Evolutionary conservation across 1,140 invertebrate genomes (phyloP).

Genomic region (Bilobella aurantiaca): DNA sequence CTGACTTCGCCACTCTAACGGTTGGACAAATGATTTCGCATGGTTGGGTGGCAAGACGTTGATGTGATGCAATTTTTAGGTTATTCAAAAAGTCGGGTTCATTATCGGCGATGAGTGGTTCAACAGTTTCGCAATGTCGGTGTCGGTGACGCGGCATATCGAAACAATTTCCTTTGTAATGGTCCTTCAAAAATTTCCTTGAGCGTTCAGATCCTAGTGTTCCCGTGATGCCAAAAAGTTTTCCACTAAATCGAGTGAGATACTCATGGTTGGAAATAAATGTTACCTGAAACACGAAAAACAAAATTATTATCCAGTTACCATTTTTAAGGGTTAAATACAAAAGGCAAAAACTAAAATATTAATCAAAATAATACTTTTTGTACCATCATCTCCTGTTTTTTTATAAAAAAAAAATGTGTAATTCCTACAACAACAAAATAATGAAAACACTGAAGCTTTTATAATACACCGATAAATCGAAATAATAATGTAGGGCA

Average conservation of each 20-base stretch:
- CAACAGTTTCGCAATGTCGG: neutral
- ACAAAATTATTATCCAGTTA: neutral
- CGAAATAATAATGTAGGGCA: too few relatives aligned
- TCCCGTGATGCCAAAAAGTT: conserved; percentile 40
- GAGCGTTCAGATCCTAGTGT: conserved; percentile 38
- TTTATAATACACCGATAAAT: too few relatives aligned
- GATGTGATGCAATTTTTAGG: neutral
- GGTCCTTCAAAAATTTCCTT: conserved; percentile 34
- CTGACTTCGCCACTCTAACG: neutral
- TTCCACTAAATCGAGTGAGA: conserved; percentile 37
- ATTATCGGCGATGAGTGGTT: neutral
- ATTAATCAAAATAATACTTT: neutral
- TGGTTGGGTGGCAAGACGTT: neutral
- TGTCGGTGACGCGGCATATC: conserved; percentile 8
- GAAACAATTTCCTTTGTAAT: conserved; percentile 37
- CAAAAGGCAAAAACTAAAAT: neutral
- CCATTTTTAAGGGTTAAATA: neutral
- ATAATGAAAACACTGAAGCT: too few relatives aligned
- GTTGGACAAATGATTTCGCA: neutral
- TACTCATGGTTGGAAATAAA: conserved; percentile 42
- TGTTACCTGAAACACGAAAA: conserved; percentile 29
- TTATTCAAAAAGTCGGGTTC: neutral
- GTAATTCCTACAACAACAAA: too few relatives aligned
- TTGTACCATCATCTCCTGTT: neutral
- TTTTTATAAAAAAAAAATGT: too few relatives aligned